These are phyloP conservation scores for Mormyrus iriodes DNA, from an alignment of 2,113 vertebrate species.

Conservation along the genomic window DNA sequence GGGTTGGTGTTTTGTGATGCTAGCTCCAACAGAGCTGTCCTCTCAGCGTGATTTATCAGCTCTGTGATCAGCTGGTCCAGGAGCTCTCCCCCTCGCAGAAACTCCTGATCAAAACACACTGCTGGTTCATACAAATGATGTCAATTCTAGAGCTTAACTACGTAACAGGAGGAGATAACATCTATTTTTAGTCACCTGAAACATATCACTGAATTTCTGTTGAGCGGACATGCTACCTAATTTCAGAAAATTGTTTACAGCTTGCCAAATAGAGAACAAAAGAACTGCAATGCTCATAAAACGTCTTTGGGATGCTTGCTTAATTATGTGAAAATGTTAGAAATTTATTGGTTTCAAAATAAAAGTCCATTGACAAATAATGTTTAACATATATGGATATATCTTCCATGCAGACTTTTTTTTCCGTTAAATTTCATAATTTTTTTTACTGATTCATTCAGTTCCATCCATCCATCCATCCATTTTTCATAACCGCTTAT, in stretches of 20 bases:
- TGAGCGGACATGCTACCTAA: background rate
- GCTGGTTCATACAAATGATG: background rate
- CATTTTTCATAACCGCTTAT: too few relatives aligned
- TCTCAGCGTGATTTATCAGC: conserved; percentile 63
- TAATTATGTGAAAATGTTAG: background rate
- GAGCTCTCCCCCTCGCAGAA: conserved; percentile 72
- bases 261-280: background rate
- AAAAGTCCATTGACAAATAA: background rate
- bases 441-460: too few relatives aligned
- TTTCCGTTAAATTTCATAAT: background rate
- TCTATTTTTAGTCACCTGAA: background rate
- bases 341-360: background rate
- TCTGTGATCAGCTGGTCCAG: conserved; percentile 73
- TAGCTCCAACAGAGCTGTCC: conserved; percentile 67
- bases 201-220: background rate
- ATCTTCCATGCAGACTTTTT: background rate
- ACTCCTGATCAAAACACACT: conserved; percentile 59
- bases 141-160: background rate
- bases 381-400: too few relatives aligned
- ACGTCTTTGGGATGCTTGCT: background rate
- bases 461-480: too few relatives aligned
- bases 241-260: background rate
- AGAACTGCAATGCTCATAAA: background rate
- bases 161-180: background rate
- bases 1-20: background rate